These are phyloP conservation scores for Yponomeuta cagnagella DNA, from an alignment of 2,888 invertebrate species.

Conservation along the genomic window DNA sequence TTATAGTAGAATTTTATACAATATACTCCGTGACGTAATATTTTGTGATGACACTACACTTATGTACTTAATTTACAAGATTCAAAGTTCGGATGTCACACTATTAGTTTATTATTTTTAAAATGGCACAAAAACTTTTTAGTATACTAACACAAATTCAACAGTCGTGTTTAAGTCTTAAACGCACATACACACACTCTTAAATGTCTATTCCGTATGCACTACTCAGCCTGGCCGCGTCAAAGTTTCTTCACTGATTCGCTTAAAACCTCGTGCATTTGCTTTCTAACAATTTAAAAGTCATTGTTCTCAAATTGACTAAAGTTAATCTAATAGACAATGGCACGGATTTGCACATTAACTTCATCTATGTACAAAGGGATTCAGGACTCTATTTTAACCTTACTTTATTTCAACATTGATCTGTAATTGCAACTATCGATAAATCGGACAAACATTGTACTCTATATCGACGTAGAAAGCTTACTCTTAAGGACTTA, in stretches of 20 bases:
- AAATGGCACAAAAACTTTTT: constrained; percentile 76
- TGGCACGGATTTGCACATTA: constrained; percentile 74
- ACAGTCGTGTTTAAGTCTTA: constrained; percentile 60
- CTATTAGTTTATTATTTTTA: constrained; percentile 59
- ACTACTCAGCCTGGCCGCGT: constrained; percentile 32
- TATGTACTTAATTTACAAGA: constrained; percentile 61
- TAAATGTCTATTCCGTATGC: constrained; percentile 34
- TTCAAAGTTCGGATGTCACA: constrained; percentile 75
- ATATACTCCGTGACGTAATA: constrained; percentile 39
- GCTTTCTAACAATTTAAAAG: constrained; percentile 19
- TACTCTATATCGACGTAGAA: constrained; percentile 32
- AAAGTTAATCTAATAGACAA: constrained; percentile 70
- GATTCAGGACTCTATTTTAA: constrained; percentile 55
- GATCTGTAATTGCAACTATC: constrained; percentile 55
- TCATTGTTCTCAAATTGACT: constrained; percentile 64
- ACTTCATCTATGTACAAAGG: constrained; percentile 63
- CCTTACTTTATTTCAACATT: constrained; percentile 48
- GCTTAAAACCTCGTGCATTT: background rate
- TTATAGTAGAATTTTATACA: constrained; percentile 1
- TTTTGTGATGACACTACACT: constrained; percentile 68
- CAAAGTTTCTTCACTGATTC: constrained; percentile 11
- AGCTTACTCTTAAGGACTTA: constrained; percentile 56
- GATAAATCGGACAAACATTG: constrained; percentile 21
- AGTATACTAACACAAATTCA: constrained; percentile 74
- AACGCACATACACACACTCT: constrained; percentile 48